A percentile compares a stretch with the other conserved stretches of the same genome.
Conservation (phyloP, 92 coral and sea anemone genomes). For the Parazoanthus darwini region DNA sequence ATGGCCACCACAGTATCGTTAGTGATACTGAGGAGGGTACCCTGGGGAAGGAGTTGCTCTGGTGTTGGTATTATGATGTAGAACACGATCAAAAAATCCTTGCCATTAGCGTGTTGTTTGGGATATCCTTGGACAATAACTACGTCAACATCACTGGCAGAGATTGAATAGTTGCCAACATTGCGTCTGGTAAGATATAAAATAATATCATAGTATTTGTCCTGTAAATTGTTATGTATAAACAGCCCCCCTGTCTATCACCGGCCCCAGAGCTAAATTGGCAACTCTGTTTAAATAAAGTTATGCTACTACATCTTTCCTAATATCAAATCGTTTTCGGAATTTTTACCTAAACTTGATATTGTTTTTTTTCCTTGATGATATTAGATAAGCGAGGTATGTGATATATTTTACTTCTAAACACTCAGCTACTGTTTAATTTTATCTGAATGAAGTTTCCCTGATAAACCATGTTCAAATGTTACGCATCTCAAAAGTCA, state of each 20-base stretch:
- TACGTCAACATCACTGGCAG: neutral
- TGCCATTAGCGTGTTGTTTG: conserved; percentile 4
- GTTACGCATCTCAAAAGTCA: too few relatives aligned
- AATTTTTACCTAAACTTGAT: neutral
- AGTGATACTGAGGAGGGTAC: neutral
- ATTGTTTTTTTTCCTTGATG: neutral
- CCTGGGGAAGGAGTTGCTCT: neutral
- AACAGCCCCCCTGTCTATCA: too few relatives aligned
- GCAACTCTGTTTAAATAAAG: too few relatives aligned
- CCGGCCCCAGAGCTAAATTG: too few relatives aligned
- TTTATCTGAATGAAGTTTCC: too few relatives aligned
- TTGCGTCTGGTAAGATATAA: neutral
- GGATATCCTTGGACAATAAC: neutral
- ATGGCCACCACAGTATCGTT: neutral
- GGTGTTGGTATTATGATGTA: neutral
- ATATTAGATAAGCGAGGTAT: too few relatives aligned
- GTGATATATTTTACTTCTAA: too few relatives aligned
- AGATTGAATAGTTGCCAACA: neutral
- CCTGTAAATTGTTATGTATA: too few relatives aligned
- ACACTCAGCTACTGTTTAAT: too few relatives aligned
- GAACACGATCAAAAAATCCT: conserved; percentile 4
- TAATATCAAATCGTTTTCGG: too few relatives aligned
- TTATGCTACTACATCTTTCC: too few relatives aligned
- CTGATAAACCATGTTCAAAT: too few relatives aligned
- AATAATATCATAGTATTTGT: neutral